These are phyloP conservation scores for Chalcosyrphus nemorum DNA, from an alignment of 2,888 invertebrate genomes.

Conservation along the genomic window DNA sequence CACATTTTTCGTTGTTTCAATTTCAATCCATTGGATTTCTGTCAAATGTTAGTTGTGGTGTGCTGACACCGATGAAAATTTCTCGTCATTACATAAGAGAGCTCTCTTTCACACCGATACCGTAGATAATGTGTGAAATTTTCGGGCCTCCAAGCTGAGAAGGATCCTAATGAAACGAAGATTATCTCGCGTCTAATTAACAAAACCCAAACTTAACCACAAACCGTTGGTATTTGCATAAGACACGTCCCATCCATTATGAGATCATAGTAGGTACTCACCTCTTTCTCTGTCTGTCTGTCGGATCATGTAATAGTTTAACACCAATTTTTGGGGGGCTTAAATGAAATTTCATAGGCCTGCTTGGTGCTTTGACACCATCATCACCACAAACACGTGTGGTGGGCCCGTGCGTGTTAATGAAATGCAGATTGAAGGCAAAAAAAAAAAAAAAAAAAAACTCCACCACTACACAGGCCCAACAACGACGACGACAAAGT, in stretches of 20 bases:
- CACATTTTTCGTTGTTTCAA: constrained; percentile 7
- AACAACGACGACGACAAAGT: constrained; percentile 5
- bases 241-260: constrained; percentile 45
- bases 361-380: constrained; percentile 52
- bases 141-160: neutral
- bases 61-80: neutral
- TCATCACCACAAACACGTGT: constrained; percentile 53
- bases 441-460: too few species aligned
- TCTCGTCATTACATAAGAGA: constrained; percentile 33
- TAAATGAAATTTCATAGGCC: constrained; percentile 19
- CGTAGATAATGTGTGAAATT: constrained; percentile 24
- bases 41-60: constrained; percentile 8
- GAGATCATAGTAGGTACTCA: constrained; percentile 43
- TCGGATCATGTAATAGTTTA: constrained; percentile 55
- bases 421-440: constrained; percentile 63
- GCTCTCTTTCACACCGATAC: neutral
- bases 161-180: constrained; percentile 7
- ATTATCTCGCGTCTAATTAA: constrained; percentile 32
- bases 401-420: constrained; percentile 45
- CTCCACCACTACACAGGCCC: neutral
- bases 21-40: constrained; percentile 19
- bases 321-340: constrained; percentile 12
- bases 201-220: neutral
- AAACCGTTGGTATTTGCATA: constrained; percentile 22
- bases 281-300: constrained; percentile 21